Conservation (phyloP, 2,797 vertebrate species). For the Melanotaenia nigrans region DNA sequence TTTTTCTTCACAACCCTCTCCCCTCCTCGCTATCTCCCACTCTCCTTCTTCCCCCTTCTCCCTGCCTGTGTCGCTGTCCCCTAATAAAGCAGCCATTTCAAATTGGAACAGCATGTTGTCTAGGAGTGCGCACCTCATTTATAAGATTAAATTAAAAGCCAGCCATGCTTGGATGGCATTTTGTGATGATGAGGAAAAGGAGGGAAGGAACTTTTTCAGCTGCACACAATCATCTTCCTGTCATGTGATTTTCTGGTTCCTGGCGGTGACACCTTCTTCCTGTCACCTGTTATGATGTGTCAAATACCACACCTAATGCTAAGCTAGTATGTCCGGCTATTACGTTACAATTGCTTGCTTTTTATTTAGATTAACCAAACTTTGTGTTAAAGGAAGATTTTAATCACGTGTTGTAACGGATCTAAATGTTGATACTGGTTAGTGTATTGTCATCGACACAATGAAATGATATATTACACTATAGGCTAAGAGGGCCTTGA, state of each 20-base stretch:
- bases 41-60: constrained; percentile 18
- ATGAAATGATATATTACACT: constrained; percentile 79
- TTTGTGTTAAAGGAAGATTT: constrained; percentile 42
- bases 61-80: constrained; percentile 77
- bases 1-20: constrained; percentile 29
- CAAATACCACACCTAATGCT: constrained; percentile 76
- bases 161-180: constrained; percentile 80
- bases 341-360: constrained; percentile 37
- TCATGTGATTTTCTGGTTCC: constrained; percentile 79
- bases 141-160: constrained; percentile 86
- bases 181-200: constrained; percentile 67
- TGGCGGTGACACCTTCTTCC: constrained; percentile 79
- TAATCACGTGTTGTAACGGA: constrained; percentile 65
- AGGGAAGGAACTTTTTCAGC: constrained; percentile 67
- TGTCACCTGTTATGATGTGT: constrained; percentile 81
- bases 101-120: constrained; percentile 87
- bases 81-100: constrained; percentile 82
- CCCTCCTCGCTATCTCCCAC: constrained; percentile 34
- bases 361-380: constrained; percentile 23
- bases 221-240: constrained; percentile 80
- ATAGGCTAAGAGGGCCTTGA: constrained; percentile 66
- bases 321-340: constrained; percentile 53
- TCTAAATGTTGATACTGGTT: constrained; percentile 69
- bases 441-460: constrained; percentile 69
- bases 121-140: constrained; percentile 83